Evolutionary conservation across 1,140 invertebrate species (phyloP).

Genomic region (Cyphomyrmex costatus): DNA sequence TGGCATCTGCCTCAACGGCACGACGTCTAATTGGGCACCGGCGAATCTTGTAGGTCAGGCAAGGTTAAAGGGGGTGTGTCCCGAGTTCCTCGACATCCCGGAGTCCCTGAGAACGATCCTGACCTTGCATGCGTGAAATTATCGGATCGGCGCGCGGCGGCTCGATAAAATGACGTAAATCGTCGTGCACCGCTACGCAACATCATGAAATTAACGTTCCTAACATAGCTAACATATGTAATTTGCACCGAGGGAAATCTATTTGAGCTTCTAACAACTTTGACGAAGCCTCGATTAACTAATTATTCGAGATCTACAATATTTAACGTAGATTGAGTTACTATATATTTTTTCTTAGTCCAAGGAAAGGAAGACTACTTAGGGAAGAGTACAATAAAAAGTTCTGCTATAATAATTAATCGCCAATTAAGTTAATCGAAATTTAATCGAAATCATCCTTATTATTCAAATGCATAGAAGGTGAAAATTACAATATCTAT

Average conservation of each 20-base stretch:
- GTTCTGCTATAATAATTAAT: neutral
- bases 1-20: conserved; percentile 20
- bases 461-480: neutral
- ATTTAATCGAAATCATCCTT: neutral
- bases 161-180: conserved; percentile 25
- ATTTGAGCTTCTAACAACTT: neutral
- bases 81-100: neutral
- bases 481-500: neutral
- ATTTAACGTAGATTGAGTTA: neutral
- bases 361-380: too few relatives aligned
- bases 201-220: neutral
- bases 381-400: too few relatives aligned
- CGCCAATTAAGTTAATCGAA: neutral
- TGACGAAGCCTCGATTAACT: neutral
- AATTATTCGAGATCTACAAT: neutral
- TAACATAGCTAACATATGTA: conserved; percentile 17
- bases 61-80: conserved; percentile 50
- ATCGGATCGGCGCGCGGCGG: neutral
- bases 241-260: neutral
- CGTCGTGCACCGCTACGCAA: neutral
- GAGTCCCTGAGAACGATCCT: neutral
- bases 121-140: conserved; percentile 36
- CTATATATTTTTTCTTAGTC: too few relatives aligned
- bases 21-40: neutral
- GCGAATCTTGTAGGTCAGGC: conserved; percentile 39